phyloP scores from a whole-genome alignment of 2,888 invertebrate genomes.

The Phragmatobia fuliginosa region DNA sequence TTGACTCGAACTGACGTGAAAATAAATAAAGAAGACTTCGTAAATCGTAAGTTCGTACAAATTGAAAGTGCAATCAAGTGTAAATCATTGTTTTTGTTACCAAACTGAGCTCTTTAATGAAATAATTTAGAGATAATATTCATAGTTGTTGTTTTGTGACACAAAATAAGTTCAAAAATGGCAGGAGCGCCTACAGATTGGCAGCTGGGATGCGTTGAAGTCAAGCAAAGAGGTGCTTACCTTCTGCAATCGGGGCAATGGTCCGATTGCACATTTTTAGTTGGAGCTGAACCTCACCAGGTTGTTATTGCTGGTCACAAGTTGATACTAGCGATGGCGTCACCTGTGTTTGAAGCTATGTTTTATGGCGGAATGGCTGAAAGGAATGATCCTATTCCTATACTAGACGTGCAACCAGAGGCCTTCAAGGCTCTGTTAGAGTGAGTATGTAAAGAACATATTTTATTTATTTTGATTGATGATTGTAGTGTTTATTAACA shows the following conservation, averaged over 20 bases:
- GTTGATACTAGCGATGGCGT: constrained; percentile 93
- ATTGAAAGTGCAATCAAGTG: neutral
- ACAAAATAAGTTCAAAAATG: constrained; percentile 49
- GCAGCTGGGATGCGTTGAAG: constrained; percentile 90
- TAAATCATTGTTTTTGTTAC: neutral
- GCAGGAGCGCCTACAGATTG: constrained; percentile 90
- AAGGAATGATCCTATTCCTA: constrained; percentile 91
- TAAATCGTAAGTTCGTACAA: no score
- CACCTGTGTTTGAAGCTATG: constrained; percentile 96
- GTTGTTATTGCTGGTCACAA: constrained; percentile 92
- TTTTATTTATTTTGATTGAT: neutral
- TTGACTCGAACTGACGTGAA: neutral
- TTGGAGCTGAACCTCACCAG: constrained; percentile 92
- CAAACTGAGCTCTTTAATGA: neutral
- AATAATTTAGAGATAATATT: neutral
- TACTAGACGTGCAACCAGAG: constrained; percentile 94
- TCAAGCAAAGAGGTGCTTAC: constrained; percentile 91
- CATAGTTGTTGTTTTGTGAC: neutral
- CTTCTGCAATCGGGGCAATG: constrained; percentile 93
- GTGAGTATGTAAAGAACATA: constrained; percentile 75
- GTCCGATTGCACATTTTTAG: constrained; percentile 94
- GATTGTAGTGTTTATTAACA: neutral
- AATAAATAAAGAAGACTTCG: neutral
- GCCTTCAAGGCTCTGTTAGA: constrained; percentile 93
- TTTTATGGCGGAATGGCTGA: constrained; percentile 94